Percentiles rank a stretch among this genome's conserved stretches.
Conservation (phyloP, 2,113 vertebrate species). For the Acanthisitta chloris region DNA sequence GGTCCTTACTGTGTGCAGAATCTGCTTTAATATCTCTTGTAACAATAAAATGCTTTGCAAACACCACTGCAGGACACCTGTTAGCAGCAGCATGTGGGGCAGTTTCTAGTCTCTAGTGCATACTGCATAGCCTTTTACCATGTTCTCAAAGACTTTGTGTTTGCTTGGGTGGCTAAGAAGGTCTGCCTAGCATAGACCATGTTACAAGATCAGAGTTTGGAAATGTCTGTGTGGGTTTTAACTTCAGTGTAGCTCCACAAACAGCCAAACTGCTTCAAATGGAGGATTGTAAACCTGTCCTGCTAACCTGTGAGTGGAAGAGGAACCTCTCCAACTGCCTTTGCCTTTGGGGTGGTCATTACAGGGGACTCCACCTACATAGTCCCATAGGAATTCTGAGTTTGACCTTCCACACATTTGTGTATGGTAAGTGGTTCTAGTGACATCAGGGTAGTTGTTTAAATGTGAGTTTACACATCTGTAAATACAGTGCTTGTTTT, state of each 20-base stretch:
- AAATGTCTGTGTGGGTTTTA: background rate
- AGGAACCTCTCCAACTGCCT: background rate
- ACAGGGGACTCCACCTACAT: background rate
- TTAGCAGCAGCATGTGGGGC: no score
- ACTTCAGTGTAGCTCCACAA: background rate
- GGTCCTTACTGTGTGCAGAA: background rate
- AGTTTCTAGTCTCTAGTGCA: background rate
- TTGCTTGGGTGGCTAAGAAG: background rate
- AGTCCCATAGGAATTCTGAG: background rate
- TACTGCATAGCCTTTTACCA: background rate
- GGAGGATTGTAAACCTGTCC: background rate
- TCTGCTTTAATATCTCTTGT: background rate
- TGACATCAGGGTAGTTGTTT: background rate
- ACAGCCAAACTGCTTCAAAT: background rate
- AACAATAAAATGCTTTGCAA: background rate
- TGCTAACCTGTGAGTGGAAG: background rate
- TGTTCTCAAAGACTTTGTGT: background rate
- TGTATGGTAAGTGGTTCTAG: background rate
- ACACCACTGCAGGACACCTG: background rate
- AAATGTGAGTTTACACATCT: background rate
- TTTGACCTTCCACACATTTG: background rate
- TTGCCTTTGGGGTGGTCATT: background rate
- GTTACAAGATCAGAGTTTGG: background rate
- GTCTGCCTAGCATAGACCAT: background rate
- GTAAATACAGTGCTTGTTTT: background rate